Evolutionary conservation across 2,113 vertebrate genomes (phyloP).

Genomic region (Merops nubicus): DNA sequence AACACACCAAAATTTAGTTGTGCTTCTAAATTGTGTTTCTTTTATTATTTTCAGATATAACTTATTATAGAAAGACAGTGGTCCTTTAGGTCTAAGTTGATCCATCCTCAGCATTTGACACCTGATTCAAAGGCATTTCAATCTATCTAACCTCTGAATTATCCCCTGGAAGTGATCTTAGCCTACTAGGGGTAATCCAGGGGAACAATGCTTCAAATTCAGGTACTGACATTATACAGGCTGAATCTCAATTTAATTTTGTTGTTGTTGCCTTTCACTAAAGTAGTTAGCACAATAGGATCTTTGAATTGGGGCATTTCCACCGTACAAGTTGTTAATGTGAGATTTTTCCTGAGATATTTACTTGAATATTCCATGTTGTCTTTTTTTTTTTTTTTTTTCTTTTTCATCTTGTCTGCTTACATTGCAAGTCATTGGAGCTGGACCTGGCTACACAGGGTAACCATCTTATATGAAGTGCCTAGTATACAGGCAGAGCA

Average conservation of each 20-base stretch:
- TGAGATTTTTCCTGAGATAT: not conserved
- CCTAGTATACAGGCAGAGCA: not conserved
- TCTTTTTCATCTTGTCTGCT: not conserved
- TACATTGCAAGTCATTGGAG: not conserved
- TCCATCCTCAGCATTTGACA: not conserved
- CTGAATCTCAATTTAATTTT: not conserved
- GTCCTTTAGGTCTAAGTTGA: not conserved
- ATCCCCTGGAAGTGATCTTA: not conserved
- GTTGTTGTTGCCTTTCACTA: not conserved
- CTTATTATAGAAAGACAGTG: not conserved
- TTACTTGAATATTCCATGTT: not conserved
- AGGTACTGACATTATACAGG: not conserved
- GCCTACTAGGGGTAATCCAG: not conserved
- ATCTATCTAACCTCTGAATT: not conserved
- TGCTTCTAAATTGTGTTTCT: not conserved
- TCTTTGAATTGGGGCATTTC: not conserved
- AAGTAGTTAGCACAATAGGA: not conserved
- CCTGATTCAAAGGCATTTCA: not conserved
- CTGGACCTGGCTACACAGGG: not conserved
- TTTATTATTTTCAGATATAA: not conserved
- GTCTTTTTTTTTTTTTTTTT: not conserved
- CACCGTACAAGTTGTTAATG: not conserved
- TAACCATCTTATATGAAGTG: not conserved
- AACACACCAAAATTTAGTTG: not conserved
- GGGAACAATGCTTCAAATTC: not conserved